Base-by-base conservation (phyloP, 2,113 vertebrate species). In the Nothocercus julius region DNA sequence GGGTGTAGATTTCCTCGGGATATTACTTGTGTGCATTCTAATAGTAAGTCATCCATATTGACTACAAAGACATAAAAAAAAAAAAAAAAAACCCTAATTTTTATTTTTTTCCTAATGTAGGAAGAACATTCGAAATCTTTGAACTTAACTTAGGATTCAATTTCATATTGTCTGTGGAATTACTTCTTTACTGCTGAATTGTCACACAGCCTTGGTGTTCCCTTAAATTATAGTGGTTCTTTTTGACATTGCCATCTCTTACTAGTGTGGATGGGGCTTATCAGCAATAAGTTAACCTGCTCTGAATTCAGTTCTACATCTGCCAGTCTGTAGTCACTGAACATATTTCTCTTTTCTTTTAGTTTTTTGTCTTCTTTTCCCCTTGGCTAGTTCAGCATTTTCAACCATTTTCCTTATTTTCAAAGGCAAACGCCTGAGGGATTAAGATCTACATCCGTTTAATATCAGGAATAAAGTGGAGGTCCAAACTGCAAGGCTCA, bases 391-490 rank as follows among this genome's bases (percentile, higher is more conserved):
- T 94, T 94, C 90, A 95, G 74, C 54, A 1, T 96, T 96, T 95
- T 94, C 83, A 94, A 59, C 93, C 86, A 63, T 93, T 93, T 95
- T 76, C 59, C 70, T 90, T 96, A 74, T 94, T 95, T 94, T 96
- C 87, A 95, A 96, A 95, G 95, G 28, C 74, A 89, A 87, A 85
- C 18, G 59, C 95, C 93, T 95, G 74, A 82, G 93, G 90, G 95
- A 96, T 94, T 96, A 94, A 92, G 90, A 95, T 96, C 92, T 97
- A 85, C 93, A 90, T 96, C 96, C 16, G n/a, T 95, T 95, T 97
- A 97, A 95, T 96, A 96, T 88, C 3, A 21, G 87, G 91, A 96
- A 92, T 87, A 95, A 95, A 97, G 90, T 73, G 45, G 73, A 96
- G 89, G 96, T 95, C 49, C 95, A 97, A 92, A 85, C 89, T 89